These are phyloP conservation scores for Helicoverpa assulta DNA, from an alignment of 2,888 invertebrate genomes.

Conservation along the genomic window DNA sequence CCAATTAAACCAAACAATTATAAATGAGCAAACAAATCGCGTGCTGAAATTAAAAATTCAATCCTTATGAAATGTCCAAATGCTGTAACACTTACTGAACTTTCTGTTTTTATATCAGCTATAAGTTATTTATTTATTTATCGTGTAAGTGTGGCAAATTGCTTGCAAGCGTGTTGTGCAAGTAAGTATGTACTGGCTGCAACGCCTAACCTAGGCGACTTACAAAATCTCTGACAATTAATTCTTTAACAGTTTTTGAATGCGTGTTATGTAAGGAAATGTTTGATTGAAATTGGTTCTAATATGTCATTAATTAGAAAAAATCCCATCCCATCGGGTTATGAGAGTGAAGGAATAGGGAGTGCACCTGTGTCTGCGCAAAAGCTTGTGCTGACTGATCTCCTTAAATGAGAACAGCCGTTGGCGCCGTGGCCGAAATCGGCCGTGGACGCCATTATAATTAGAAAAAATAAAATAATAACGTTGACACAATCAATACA, in stretches of 20 bases:
- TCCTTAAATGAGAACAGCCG: no score
- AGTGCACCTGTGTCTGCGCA: no score
- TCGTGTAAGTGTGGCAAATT: constrained; percentile 40
- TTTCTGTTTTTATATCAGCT: constrained; percentile 42
- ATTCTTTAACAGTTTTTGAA: constrained; percentile 29
- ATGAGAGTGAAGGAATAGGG: no score
- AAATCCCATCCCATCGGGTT: no score
- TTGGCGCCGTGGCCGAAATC: no score
- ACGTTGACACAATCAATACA: no score
- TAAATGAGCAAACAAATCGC: constrained; percentile 15
- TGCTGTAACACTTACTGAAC: constrained; percentile 17
- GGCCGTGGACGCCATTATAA: no score
- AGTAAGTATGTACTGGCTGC: constrained; percentile 43
- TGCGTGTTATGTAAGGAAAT: neutral
- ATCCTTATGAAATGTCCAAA: constrained; percentile 37
- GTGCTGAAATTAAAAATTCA: constrained; percentile 30
- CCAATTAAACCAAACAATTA: neutral
- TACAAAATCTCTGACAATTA: constrained; percentile 52
- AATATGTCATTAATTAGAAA: no score
- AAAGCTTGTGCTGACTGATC: no score
- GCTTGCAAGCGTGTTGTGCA: constrained; percentile 42
- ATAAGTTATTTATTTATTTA: constrained; percentile 48
- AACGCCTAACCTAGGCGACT: constrained; percentile 38
- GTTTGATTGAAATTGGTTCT: no score
- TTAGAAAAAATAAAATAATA: no score